Conservation (phyloP, 2,797 vertebrate genomes). For the Darevskia mixta region DNA sequence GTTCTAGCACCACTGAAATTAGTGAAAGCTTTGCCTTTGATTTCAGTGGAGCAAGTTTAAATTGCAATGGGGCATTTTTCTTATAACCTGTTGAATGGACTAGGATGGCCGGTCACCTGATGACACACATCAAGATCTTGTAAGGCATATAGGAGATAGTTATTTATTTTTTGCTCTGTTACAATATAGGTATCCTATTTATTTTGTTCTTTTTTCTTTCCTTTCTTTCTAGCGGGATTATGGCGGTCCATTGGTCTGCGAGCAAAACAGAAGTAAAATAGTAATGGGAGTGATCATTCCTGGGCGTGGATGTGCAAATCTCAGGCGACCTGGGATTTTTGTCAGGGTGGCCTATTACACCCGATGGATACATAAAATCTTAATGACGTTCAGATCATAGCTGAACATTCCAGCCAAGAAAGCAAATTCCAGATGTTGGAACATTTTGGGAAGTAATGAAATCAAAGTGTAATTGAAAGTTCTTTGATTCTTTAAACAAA, state of each 20-base stretch:
- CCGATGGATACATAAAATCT: conserved; percentile 97
- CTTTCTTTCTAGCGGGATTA: conserved; percentile 88
- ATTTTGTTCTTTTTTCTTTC: conserved; percentile 6
- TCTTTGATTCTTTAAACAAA: conserved; percentile 54
- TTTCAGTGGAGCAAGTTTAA: background rate
- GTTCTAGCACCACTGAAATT: background rate
- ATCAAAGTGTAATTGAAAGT: conserved; percentile 70
- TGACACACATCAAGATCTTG: background rate
- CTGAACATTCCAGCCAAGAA: conserved; percentile 51
- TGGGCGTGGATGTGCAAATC: conserved; percentile 92
- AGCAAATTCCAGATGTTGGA: conserved; percentile 38
- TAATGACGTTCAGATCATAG: conserved; percentile 79
- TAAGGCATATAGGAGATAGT: too few relatives aligned
- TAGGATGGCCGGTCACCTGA: background rate
- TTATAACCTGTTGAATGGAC: background rate
- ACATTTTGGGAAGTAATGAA: conserved; percentile 63
- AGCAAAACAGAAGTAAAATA: conserved; percentile 90
- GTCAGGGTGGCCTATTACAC: conserved; percentile 95
- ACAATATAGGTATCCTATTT: background rate
- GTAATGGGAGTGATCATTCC: conserved; percentile 95
- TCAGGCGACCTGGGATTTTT: conserved; percentile 94
- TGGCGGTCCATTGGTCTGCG: conserved; percentile 94
- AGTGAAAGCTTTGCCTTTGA: background rate
- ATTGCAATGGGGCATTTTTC: background rate
- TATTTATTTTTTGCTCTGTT: background rate